Conservation (phyloP, 2,888 invertebrate species). For the Hololepta plana region DNA sequence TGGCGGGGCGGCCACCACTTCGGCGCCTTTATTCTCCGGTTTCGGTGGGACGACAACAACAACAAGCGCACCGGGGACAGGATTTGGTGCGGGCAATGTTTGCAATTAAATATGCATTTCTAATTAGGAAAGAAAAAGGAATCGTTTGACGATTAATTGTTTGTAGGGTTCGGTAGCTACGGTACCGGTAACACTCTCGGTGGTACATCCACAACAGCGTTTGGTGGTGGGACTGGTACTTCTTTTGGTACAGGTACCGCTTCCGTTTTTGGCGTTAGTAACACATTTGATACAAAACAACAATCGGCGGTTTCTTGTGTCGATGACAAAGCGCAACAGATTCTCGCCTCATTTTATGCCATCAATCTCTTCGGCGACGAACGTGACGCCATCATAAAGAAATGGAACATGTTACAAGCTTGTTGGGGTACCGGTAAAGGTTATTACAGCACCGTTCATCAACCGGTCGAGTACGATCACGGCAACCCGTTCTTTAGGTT, state of each 20-base stretch:
- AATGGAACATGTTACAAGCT: constrained; percentile 89
- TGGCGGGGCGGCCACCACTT: constrained; percentile 19
- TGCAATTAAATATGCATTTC: too few relatives aligned
- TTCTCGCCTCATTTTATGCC: constrained; percentile 29
- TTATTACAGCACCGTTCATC: constrained; percentile 59
- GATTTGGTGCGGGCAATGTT: too few relatives aligned
- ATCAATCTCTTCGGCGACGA: constrained; percentile 82
- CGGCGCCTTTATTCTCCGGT: constrained; percentile 18
- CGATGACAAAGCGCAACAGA: constrained; percentile 20
- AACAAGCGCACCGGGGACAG: constrained; percentile 13
- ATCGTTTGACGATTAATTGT: constrained; percentile 15
- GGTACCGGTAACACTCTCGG: constrained; percentile 19
- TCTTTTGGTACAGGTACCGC: too few relatives aligned
- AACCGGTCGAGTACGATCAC: constrained; percentile 66
- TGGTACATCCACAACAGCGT: constrained; percentile 16
- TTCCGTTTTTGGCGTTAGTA: too few relatives aligned
- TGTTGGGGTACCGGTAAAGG: constrained; percentile 75
- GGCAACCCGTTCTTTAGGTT: constrained; percentile 87
- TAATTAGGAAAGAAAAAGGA: too few relatives aligned
- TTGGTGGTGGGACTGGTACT: constrained; percentile 16
- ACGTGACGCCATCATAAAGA: constrained; percentile 78
- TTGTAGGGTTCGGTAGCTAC: constrained; percentile 24
- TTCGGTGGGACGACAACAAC: constrained; percentile 23
- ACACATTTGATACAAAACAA: not conserved
- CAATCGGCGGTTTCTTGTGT: constrained; percentile 7